Base-by-base conservation (phyloP, 2,888 invertebrate species). In the Caenorhabditis plicata region DNA sequence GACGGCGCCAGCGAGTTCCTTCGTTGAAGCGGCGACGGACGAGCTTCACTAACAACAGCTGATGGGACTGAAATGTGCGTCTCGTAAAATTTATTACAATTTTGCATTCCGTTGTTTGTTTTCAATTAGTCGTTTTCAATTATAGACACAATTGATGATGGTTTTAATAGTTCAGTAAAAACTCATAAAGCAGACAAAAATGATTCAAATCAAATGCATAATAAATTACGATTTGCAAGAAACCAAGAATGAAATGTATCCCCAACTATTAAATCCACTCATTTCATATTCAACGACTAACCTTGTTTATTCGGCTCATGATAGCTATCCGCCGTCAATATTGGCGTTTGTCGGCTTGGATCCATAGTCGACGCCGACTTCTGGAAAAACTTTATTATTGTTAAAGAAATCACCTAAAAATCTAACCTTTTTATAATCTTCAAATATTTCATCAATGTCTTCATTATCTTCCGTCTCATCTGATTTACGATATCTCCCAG, bases 1-100 rank as follows among this genome's bases (percentile, higher is more conserved):
- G 66, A 51, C 29, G 68, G 60, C 7, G 57, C 41, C 26, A 68
- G 39, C 8, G 68, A 68, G 45, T 68, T 68, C 20, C 55, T 49
- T 36, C 68, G 43, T 46, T 65, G 48, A 22, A 63, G 35, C 15
- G 62, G 55, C 19, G 55, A 52, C 22, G 52, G 43, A 31, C 49
- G 43, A n/a, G 44, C 50, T 13, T 32, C 47, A 4, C 20, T 23
- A 17, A 60, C 53, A 32, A 60, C 60, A 7, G 58, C 53, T n/a
- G 60, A 39, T 31, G 60, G 60, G 13, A 60, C 60, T 60, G 43
- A n/a, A n/a, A n/a, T n/a, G n/a, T n/a, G n/a, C n/a, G n/a, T n/a
- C n/a, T n/a, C n/a, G n/a, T n/a, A n/a, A n/a, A n/a, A n/a, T n/a
- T n/a, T n/a, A n/a, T n/a, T n/a, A n/a, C n/a, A n/a, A n/a, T n/a